These are phyloP conservation scores for Caenorhabditis remanei DNA, from an alignment of 1,140 invertebrate species.

Conservation along the genomic window DNA sequence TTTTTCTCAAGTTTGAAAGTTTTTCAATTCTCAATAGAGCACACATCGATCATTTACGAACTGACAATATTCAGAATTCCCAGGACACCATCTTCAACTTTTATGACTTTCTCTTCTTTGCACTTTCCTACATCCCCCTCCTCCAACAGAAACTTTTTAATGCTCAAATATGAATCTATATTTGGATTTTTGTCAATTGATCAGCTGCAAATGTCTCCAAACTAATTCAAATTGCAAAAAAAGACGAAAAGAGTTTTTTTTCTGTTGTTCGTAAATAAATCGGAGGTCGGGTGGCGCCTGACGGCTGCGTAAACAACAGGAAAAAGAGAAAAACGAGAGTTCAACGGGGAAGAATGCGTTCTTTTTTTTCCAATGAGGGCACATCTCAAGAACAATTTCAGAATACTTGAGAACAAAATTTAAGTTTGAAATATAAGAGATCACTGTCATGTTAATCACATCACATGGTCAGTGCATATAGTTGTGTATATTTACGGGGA, in stretches of 20 bases:
- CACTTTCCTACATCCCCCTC: neutral
- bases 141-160: no score
- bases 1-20: neutral
- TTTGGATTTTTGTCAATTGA: neutral
- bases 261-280: constrained; percentile 29
- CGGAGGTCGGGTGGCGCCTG: neutral
- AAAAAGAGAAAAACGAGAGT: neutral
- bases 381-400: no score
- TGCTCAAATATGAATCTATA: neutral
- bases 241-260: neutral
- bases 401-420: no score
- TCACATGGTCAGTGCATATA: constrained; percentile 3
- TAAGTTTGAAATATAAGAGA: no score
- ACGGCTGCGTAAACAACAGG: constrained; percentile 34
- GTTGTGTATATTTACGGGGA: constrained; percentile 14
- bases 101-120: neutral
- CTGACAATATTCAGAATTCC: neutral
- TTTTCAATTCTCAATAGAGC: constrained; percentile 5
- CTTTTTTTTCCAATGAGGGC: neutral
- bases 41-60: constrained; percentile 22
- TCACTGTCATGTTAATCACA: neutral
- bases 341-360: neutral
- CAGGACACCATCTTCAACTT: neutral
- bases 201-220: constrained; percentile 11
- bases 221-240: constrained; percentile 16